These are phyloP conservation scores for Typhlichthys subterraneus DNA, from an alignment of 2,797 vertebrate species.

Conservation along the genomic window DNA sequence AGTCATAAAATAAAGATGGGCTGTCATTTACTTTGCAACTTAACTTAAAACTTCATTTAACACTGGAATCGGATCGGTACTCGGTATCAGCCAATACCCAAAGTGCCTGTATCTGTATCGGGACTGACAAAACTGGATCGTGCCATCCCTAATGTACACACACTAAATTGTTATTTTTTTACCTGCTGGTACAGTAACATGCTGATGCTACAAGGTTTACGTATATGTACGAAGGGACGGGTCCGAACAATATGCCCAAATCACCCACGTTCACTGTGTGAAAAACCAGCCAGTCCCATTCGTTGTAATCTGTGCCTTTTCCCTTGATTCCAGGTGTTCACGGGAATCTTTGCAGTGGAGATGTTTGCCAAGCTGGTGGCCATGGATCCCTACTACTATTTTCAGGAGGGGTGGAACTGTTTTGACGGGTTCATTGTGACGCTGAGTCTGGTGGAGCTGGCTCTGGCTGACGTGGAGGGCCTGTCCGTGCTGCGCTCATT, in stretches of 20 bases:
- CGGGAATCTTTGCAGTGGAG: constrained; percentile 97
- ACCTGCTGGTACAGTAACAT: constrained; percentile 2
- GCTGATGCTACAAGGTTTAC: not conserved
- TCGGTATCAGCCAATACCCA: too few relatives aligned
- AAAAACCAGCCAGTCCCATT: constrained; percentile 8
- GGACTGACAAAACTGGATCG: too few relatives aligned
- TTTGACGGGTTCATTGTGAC: constrained; percentile 98
- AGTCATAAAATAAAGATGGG: too few relatives aligned
- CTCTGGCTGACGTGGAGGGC: constrained; percentile 93
- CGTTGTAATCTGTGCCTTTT: constrained; percentile 19
- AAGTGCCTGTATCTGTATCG: too few relatives aligned
- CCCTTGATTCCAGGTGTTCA: constrained; percentile 87
- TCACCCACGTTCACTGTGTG: not conserved
- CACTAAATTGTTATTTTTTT: not conserved
- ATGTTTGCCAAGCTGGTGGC: constrained; percentile 98
- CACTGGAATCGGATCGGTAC: too few relatives aligned
- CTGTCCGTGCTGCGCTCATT: constrained; percentile 98
- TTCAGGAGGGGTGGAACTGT: constrained; percentile 99
- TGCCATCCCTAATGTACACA: not conserved
- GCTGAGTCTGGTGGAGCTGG: constrained; percentile 95
- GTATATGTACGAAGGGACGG: not conserved
- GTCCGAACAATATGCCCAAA: not conserved
- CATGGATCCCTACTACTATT: constrained; percentile 99
- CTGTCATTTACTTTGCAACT: too few relatives aligned
- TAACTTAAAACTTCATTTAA: too few relatives aligned